Percentiles rank a stretch among this genome's conserved stretches.
Evolutionary conservation across 2,797 vertebrate species (phyloP).

Genomic region (Crypturellus tataupa): DNA sequence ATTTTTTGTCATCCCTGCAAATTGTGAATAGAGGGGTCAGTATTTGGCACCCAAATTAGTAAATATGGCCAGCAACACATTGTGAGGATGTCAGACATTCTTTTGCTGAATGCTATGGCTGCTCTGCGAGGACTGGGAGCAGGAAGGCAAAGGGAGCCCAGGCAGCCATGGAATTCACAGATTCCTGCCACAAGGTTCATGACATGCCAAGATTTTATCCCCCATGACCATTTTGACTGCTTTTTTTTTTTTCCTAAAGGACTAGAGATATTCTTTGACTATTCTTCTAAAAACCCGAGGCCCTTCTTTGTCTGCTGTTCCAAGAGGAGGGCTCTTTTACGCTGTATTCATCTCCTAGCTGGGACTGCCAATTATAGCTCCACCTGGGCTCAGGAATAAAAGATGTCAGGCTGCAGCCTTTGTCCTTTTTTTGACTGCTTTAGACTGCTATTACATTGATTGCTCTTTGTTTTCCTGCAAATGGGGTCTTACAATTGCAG

Average conservation of each 20-base stretch:
- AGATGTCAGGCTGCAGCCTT: slow-evolving; percentile 25
- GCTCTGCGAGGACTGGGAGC: background rate
- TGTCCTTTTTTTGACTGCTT: slow-evolving; percentile 60
- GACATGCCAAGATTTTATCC: background rate
- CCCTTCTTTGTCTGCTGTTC: slow-evolving; percentile 45
- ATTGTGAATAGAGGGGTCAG: slow-evolving; percentile 18
- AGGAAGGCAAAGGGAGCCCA: background rate
- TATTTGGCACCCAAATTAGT: background rate
- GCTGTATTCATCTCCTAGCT: slow-evolving; percentile 13
- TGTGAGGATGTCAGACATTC: background rate
- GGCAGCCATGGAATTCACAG: background rate
- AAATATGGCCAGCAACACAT: slow-evolving; percentile 9
- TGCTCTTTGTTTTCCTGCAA: slow-evolving; percentile 61
- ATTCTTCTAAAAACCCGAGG: slow-evolving; percentile 36
- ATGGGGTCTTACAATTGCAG: slow-evolving; percentile 28
- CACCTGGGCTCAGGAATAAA: slow-evolving; percentile 43
- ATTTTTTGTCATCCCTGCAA: slow-evolving; percentile 29
- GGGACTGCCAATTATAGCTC: slow-evolving; percentile 33
- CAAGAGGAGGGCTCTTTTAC: slow-evolving; percentile 23
- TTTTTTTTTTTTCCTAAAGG: background rate
- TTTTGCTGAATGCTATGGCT: background rate
- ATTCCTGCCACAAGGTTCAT: slow-evolving; percentile 19
- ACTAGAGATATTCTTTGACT: background rate
- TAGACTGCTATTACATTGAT: slow-evolving; percentile 54
- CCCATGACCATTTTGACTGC: background rate